These are phyloP conservation scores for Oceanodroma tethys DNA, from an alignment of 2,113 vertebrate species.

Conservation along the genomic window DNA sequence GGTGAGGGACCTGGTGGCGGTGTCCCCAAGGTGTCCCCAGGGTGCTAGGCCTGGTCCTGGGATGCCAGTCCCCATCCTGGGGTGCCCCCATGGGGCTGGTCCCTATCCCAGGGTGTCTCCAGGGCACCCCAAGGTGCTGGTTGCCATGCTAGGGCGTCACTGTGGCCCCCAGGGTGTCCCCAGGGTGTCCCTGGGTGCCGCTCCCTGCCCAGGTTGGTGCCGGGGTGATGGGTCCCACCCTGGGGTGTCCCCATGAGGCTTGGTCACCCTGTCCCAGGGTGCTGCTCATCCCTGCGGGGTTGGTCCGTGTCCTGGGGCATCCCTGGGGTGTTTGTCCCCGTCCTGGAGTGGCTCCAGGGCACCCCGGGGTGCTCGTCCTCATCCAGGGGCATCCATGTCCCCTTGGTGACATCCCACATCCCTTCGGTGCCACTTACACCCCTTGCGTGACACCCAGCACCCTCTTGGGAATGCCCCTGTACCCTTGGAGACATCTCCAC, in stretches of 20 bases:
- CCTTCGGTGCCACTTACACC: not conserved
- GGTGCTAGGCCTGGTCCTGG: not conserved
- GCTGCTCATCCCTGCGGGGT: not conserved
- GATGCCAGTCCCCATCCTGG: not conserved
- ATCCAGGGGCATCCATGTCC: not conserved
- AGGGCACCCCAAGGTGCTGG: not conserved
- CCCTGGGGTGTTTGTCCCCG: not conserved
- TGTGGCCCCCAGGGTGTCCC: too few relatives aligned
- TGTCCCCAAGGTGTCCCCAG: not conserved
- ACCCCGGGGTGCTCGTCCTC: not conserved
- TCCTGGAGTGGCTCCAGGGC: not conserved
- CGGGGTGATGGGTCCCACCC: not conserved
- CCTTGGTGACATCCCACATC: not conserved
- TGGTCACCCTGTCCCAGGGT: not conserved
- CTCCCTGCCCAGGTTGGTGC: not conserved
- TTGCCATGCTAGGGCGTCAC: not conserved
- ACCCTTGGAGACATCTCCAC: not conserved
- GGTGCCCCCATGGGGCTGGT: not conserved
- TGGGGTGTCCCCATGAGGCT: not conserved
- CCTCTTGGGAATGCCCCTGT: not conserved
- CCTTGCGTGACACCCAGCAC: not conserved
- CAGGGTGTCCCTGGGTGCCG: not conserved
- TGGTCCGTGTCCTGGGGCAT: not conserved
- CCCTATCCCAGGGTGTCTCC: not conserved
- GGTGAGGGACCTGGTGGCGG: conserved; percentile 51